Conservation (phyloP, 2,797 vertebrate genomes). For the Etheostoma perlongum region DNA sequence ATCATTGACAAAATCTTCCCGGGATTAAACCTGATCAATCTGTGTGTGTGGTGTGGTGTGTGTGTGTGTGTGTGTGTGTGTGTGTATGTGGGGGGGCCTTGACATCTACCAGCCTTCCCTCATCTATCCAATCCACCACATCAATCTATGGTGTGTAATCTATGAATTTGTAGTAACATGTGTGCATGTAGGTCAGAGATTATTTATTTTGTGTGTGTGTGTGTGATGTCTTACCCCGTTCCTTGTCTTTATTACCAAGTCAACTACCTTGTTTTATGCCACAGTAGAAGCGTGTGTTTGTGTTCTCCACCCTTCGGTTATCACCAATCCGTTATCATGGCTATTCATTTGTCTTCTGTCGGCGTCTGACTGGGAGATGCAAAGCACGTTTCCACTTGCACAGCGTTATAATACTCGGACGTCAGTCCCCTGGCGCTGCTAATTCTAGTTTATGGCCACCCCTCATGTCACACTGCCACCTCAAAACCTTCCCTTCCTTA, state of each 20-base stretch:
- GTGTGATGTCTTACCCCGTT: background rate
- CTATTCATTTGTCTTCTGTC: background rate
- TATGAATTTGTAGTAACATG: slow-evolving; percentile 37
- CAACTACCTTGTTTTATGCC: background rate
- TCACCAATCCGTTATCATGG: slow-evolving; percentile 20
- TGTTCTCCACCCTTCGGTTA: background rate
- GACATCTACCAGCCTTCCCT: background rate
- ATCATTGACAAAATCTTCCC: background rate
- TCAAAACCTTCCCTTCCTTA: background rate
- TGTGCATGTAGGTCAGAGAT: slow-evolving; percentile 64
- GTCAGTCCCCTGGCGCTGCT: slow-evolving; percentile 46
- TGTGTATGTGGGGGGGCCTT: background rate
- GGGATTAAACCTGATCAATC: slow-evolving; percentile 30
- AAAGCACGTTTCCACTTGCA: slow-evolving; percentile 50
- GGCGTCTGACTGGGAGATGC: slow-evolving; percentile 22
- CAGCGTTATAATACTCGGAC: slow-evolving; percentile 29
- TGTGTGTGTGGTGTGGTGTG: background rate
- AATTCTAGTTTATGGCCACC: slow-evolving; percentile 59
- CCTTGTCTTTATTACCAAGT: background rate
- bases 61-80: background rate
- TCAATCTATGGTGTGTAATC: slow-evolving; percentile 45
- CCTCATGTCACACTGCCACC: slow-evolving; percentile 20
- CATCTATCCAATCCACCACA: slow-evolving; percentile 14
- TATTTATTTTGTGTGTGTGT: background rate
- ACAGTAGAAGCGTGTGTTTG: background rate